Evolutionary conservation across 2,797 vertebrate species (phyloP).

Genomic region (Acipenser ruthenus): DNA sequence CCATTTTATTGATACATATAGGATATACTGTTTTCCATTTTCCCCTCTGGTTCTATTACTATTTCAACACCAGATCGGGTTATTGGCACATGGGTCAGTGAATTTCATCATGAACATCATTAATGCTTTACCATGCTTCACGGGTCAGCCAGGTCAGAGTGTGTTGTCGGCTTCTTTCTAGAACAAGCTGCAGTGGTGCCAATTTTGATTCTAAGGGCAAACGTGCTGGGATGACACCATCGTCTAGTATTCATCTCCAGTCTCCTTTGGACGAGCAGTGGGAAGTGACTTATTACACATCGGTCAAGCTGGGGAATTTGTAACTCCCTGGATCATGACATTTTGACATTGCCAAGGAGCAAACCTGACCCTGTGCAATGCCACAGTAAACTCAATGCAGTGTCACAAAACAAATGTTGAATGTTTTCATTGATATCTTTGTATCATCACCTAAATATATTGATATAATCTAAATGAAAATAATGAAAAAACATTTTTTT

Average conservation of each 20-base stretch:
- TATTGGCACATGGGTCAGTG: background rate
- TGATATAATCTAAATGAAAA: too few relatives aligned
- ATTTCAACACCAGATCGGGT: too few relatives aligned
- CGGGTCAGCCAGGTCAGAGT: background rate
- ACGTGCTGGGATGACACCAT: background rate
- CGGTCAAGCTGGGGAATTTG: background rate
- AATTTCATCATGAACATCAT: background rate
- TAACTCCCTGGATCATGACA: background rate
- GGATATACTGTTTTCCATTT: too few relatives aligned
- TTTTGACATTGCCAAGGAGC: background rate
- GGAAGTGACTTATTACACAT: background rate
- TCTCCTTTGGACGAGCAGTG: background rate
- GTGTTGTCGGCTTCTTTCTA: background rate
- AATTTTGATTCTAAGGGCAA: background rate
- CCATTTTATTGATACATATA: too few relatives aligned
- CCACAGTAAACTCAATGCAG: too few relatives aligned
- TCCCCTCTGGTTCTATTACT: too few relatives aligned
- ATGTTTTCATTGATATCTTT: too few relatives aligned
- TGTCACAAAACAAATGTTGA: too few relatives aligned
- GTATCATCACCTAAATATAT: too few relatives aligned
- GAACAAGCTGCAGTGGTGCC: background rate
- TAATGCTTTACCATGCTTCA: slow-evolving; percentile 4
- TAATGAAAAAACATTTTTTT: too few relatives aligned
- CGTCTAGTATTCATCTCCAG: background rate
- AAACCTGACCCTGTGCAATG: background rate